A percentile compares a stretch with the other conserved stretches of the same genome.
phyloP scores from a whole-genome alignment of 1,140 invertebrate genomes.

The Conus ventricosus region DNA sequence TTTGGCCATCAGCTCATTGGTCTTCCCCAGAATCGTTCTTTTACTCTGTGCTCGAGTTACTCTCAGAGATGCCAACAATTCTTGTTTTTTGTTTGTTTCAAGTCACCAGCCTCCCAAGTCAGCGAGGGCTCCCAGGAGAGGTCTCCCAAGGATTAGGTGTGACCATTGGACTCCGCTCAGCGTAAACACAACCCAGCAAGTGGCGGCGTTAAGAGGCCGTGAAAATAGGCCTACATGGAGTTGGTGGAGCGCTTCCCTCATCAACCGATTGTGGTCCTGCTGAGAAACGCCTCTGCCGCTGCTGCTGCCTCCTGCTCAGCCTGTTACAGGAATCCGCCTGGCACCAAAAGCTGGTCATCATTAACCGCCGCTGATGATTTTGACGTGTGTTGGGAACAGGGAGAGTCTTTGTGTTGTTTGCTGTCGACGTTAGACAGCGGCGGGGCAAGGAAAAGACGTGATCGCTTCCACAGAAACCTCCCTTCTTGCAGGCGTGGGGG shows the following conservation, averaged over 20 bases:
- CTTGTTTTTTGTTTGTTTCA: background rate
- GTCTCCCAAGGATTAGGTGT: background rate
- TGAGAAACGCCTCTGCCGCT: background rate
- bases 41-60: background rate
- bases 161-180: background rate
- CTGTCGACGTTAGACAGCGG: background rate
- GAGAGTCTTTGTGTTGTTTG: background rate
- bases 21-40: too few species aligned
- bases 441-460: background rate
- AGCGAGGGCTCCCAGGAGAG: background rate
- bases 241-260: background rate
- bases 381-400: constrained; percentile 1
- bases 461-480: too few species aligned
- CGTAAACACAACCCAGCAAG: constrained; percentile 5
- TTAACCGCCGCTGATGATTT: background rate
- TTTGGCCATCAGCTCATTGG: too few species aligned
- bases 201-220: background rate
- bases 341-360: background rate
- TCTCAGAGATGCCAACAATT: background rate
- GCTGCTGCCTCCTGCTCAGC: background rate
- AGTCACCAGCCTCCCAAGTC: too few species aligned
- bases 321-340: background rate
- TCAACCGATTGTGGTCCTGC: background rate
- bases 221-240: background rate
- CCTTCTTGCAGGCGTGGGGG: too few species aligned